Evolutionary conservation across 2,888 invertebrate genomes (phyloP), one percentile per base, ranked within the genome.

Genomic region (Spatulosminthurus flaviceps): DNA sequence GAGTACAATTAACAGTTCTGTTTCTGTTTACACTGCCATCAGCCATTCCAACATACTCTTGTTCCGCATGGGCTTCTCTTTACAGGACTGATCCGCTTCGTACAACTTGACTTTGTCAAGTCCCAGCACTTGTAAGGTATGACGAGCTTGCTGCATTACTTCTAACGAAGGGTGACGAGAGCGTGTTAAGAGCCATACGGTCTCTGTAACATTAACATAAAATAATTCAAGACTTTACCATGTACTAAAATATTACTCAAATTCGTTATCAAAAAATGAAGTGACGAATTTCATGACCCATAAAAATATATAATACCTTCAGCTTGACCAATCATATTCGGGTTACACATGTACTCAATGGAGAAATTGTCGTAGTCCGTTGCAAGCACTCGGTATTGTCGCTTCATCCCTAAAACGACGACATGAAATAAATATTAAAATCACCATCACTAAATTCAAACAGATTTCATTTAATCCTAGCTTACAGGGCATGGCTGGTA

Each of bases 101-200:
- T 84, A 85, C 81, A 85, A 79, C 75, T 84, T 84, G 11, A 83
- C 76, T 75, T 84, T 84, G 81, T 84, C 84, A 73, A 84, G 80
- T 19, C 84, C 84, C 26, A 84, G 78, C 11, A 84, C 84, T 80
- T 85, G 84, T 19, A 84, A 81, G 7, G 83, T 84, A 77, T 84
- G 84, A 24, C 84, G 77, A 0, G 92, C 91, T 82, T 90, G 90
- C 83, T 92, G 89, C 86, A 93, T 86, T 0, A 91, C 89, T 26
- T 89, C 86, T 1, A 89, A 85, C 0, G 90, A 87, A 22, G 93
- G 92, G 73, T 89, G 88, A 42, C 89, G 88, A 72, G 90, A 89
- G 84, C 93, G 89, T 0, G 92, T 92, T 72, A 93, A 87, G 78
- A 93, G 90, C 93, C 93, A 90, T 1, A 89, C 88, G 81, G 88